phyloP scores from a whole-genome alignment of 2,113 vertebrate genomes.

The Eurystomus gularis region DNA sequence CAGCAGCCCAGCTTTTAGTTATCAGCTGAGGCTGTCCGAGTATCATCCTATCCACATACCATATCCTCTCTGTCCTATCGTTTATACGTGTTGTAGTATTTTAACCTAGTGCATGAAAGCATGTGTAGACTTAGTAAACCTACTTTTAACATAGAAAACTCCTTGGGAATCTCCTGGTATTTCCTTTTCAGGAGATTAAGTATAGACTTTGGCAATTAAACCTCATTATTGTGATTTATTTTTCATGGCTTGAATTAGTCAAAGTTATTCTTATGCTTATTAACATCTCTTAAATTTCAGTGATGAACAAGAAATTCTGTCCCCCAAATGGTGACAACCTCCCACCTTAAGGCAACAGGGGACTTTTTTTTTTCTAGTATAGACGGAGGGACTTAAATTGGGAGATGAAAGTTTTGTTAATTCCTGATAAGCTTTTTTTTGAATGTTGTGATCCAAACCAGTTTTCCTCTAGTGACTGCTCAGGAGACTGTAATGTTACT shows the following conservation, averaged over 20 bases:
- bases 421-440: background rate
- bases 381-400: background rate
- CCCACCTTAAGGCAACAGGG: background rate
- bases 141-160: background rate
- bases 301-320: background rate
- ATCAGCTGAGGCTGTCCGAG: background rate
- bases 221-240: background rate
- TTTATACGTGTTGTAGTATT: background rate
- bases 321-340: background rate
- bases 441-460: background rate
- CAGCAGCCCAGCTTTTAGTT: background rate
- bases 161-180: background rate
- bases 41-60: accelerated
- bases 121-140: background rate
- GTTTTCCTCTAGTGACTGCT: background rate
- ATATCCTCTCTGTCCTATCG: accelerated
- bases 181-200: background rate
- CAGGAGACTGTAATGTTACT: background rate
- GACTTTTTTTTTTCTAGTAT: background rate
- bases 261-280: background rate
- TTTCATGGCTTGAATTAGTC: background rate
- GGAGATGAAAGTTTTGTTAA: background rate
- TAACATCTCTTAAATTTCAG: background rate
- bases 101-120: background rate
- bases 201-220: background rate